phyloP scores from a whole-genome alignment of 2,888 invertebrate species.

The Melangyna quadrimaculata region DNA sequence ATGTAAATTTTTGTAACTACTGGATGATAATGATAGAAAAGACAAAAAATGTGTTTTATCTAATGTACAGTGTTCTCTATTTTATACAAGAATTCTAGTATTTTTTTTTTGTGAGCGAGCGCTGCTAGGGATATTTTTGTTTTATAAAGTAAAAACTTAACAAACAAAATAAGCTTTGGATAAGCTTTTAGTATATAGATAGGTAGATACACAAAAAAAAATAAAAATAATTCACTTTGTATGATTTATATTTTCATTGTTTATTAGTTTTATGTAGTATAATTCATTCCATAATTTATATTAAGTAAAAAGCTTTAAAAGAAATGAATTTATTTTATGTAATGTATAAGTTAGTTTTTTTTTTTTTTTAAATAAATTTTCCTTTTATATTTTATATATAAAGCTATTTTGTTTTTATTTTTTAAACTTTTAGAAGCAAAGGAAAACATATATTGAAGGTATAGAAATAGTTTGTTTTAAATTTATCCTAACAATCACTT shows the following conservation, averaged over 20 bases:
- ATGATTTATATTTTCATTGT: background rate
- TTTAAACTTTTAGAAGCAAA: background rate
- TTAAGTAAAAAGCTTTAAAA: background rate
- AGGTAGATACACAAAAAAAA: constrained; percentile 24
- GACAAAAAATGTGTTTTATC: constrained; percentile 34
- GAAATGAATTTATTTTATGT: background rate
- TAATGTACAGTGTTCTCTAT: constrained; percentile 67
- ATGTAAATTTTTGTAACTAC: constrained; percentile 55
- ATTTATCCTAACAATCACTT: no score
- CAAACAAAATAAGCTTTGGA: constrained; percentile 36
- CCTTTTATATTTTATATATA: background rate
- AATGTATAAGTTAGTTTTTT: background rate
- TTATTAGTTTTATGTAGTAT: background rate
- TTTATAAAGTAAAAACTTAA: background rate
- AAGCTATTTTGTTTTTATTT: background rate
- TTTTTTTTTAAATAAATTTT: background rate
- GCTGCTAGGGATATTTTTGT: constrained; percentile 9
- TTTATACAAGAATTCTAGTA: constrained; percentile 44
- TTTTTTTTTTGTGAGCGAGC: constrained; percentile 29
- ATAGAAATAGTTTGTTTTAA: no score
- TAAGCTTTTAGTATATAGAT: constrained; percentile 36
- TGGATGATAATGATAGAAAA: constrained; percentile 3
- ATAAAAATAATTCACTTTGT: background rate
- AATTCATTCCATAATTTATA: background rate
- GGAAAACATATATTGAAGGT: background rate